Conservation (phyloP, 2,797 vertebrate genomes). For the Pogonophryne albipinna region DNA sequence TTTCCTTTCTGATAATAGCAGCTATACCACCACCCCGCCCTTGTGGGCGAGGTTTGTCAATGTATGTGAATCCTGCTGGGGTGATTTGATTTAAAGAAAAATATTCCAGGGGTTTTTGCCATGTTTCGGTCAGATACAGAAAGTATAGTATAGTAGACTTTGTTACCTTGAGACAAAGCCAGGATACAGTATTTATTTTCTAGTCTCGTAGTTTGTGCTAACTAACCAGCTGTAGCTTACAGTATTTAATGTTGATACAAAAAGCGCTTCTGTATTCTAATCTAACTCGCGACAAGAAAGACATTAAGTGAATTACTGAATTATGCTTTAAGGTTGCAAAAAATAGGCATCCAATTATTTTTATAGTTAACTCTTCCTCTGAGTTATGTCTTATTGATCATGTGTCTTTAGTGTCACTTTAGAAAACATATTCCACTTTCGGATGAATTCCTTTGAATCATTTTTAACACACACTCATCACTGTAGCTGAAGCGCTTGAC, state of each 20-base stretch:
- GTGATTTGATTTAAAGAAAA: too few species aligned
- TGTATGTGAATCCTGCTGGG: too few species aligned
- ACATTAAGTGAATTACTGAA: not conserved
- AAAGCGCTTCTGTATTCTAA: not conserved
- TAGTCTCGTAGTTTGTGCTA: not conserved
- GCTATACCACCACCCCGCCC: too few species aligned
- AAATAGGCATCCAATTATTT: not conserved
- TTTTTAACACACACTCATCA: not conserved
- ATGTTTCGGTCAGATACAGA: too few species aligned
- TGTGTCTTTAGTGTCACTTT: not conserved
- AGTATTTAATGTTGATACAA: not conserved
- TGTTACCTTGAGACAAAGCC: not conserved
- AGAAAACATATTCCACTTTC: not conserved
- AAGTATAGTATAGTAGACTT: too few species aligned
- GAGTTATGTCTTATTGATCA: not conserved
- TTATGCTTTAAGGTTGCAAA: not conserved
- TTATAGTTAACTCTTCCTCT: not conserved
- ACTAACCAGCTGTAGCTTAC: not conserved
- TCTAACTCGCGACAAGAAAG: not conserved
- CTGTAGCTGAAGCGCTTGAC: not conserved
- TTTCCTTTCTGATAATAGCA: too few species aligned
- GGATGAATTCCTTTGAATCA: constrained; percentile 7
- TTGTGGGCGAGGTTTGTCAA: too few species aligned
- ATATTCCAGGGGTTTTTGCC: too few species aligned
- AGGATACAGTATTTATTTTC: not conserved